A percentile compares a stretch with the other conserved stretches of the same genome.
phyloP scores from a whole-genome alignment of 2,888 invertebrate species.

The Xestia ashworthii region DNA sequence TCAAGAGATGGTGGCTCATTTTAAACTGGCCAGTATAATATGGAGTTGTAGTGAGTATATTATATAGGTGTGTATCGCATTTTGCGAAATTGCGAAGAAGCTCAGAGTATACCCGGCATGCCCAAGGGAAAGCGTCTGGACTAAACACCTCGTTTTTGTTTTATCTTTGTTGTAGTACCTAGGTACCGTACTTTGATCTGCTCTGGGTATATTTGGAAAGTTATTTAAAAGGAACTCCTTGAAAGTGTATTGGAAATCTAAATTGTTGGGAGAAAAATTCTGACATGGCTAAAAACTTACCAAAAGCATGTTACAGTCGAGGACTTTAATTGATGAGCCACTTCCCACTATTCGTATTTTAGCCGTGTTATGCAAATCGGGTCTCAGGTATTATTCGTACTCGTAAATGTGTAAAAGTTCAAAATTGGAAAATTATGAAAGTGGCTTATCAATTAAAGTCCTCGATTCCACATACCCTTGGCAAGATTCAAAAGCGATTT shows the following conservation, averaged over 20 bases:
- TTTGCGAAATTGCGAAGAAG: slow-evolving; percentile 88
- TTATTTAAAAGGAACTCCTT: slow-evolving; percentile 34
- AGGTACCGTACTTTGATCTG: slow-evolving; percentile 69
- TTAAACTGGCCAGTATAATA: slow-evolving; percentile 75
- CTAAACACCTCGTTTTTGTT: slow-evolving; percentile 84
- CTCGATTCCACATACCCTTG: not conserved
- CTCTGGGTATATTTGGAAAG: slow-evolving; percentile 42
- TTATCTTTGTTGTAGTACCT: slow-evolving; percentile 73
- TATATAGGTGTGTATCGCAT: slow-evolving; percentile 80
- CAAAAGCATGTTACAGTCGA: not conserved
- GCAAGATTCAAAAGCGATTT: not conserved
- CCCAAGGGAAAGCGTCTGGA: slow-evolving; percentile 86
- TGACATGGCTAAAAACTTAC: not conserved
- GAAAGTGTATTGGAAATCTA: not conserved
- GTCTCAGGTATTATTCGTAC: too few species aligned
- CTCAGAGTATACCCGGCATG: slow-evolving; percentile 75
- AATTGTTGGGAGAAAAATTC: not conserved
- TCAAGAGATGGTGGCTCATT: slow-evolving; percentile 71
- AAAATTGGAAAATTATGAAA: too few species aligned
- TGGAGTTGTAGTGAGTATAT: slow-evolving; percentile 76
- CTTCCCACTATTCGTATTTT: too few species aligned
- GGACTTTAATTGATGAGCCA: too few species aligned
- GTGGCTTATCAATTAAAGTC: too few species aligned
- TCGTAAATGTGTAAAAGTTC: too few species aligned
- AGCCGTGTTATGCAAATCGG: too few species aligned